Evolutionary conservation across 2,888 invertebrate species (phyloP).

Genomic region (Eucera pruinosa): DNA sequence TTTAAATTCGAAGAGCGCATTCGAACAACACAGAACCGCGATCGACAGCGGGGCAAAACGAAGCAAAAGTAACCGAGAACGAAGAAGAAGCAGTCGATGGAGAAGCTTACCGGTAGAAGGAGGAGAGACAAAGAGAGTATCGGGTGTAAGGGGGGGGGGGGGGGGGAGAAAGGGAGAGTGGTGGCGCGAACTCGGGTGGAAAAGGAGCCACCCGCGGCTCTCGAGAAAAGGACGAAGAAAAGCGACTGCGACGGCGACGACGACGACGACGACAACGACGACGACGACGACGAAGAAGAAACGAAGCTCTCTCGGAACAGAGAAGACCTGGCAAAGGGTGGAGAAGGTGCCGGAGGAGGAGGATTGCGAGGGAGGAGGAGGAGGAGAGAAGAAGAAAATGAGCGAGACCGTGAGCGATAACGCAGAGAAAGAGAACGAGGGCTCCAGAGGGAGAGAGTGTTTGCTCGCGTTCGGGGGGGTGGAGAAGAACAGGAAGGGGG

Average conservation of each 20-base stretch:
- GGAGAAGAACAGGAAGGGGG: too few relatives aligned
- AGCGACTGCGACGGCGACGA: slow-evolving; percentile 37
- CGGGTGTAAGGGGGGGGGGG: too few relatives aligned
- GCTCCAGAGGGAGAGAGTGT: slow-evolving; percentile 46
- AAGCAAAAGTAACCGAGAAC: slow-evolving; percentile 20
- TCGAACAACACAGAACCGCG: slow-evolving; percentile 64
- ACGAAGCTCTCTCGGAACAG: slow-evolving; percentile 17
- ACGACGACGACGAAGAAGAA: too few relatives aligned
- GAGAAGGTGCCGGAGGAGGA: slow-evolving; percentile 27
- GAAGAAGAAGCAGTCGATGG: slow-evolving; percentile 17
- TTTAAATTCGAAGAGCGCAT: slow-evolving; percentile 72
- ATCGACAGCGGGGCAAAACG: slow-evolving; percentile 67
- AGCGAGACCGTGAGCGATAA: slow-evolving; percentile 69
- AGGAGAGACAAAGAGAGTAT: neutral
- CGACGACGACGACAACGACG: slow-evolving; percentile 25
- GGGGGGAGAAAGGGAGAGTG: slow-evolving; percentile 6
- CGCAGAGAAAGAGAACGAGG: slow-evolving; percentile 65
- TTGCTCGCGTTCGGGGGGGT: slow-evolving; percentile 43
- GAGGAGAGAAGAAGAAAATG: slow-evolving; percentile 62
- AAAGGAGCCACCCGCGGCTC: slow-evolving; percentile 68
- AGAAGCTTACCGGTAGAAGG: slow-evolving; percentile 29
- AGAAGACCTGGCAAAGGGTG: slow-evolving; percentile 5
- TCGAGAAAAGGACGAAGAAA: slow-evolving; percentile 54
- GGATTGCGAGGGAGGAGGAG: slow-evolving; percentile 23
- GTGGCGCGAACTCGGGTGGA: slow-evolving; percentile 67